Conservation (phyloP, 2,797 vertebrate species). For the Acropternis orthonyx region DNA sequence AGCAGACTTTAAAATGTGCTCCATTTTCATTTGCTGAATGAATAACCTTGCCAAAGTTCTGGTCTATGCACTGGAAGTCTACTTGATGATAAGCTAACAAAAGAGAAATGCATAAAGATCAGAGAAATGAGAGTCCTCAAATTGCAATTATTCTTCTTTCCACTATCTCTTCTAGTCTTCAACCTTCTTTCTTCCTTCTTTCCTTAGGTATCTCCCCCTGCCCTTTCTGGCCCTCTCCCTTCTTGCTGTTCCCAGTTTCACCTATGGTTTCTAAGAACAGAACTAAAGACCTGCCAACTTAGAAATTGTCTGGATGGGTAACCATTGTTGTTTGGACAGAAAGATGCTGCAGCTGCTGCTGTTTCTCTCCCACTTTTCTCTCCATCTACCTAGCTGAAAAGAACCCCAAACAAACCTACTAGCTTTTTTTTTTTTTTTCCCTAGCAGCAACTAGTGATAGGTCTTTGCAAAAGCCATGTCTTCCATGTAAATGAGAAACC, state of each 20-base stretch:
- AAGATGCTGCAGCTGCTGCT: not conserved
- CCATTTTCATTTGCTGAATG: not conserved
- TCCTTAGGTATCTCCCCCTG: not conserved
- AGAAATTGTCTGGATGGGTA: not conserved
- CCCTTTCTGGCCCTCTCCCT: not conserved
- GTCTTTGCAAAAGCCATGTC: not conserved
- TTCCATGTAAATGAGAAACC: not conserved
- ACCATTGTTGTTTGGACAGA: not conserved
- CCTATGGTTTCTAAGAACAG: not conserved
- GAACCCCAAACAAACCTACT: not conserved
- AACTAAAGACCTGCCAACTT: not conserved
- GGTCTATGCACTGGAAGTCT: not conserved
- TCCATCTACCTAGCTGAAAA: not conserved
- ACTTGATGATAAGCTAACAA: not conserved
- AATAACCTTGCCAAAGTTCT: not conserved
- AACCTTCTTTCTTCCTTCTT: not conserved
- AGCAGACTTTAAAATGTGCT: not conserved
- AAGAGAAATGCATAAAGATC: not conserved
- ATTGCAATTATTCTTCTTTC: not conserved
- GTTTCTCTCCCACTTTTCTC: not conserved
- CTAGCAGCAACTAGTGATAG: not conserved
- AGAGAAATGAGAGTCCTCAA: not conserved
- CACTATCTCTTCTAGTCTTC: not conserved
- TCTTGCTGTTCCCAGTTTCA: not conserved
- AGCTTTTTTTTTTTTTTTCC: not conserved